Evolutionary conservation across 2,113 vertebrate species (phyloP).

Genomic region (Eubucco bourcierii): DNA sequence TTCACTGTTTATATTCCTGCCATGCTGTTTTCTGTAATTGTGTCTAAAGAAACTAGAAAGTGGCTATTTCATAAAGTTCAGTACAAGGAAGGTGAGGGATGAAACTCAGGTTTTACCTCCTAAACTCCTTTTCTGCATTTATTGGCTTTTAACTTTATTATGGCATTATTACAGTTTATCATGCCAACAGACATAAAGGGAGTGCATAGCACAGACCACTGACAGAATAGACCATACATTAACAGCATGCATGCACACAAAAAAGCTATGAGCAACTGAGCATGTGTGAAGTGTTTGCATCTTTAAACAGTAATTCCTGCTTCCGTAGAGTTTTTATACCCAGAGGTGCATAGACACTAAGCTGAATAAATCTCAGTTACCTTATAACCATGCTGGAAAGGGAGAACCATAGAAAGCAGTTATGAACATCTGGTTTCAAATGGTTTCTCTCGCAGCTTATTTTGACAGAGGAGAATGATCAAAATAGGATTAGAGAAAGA

Average conservation of each 20-base stretch:
- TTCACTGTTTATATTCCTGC: background rate
- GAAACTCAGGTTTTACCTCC: background rate
- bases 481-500: background rate
- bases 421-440: background rate
- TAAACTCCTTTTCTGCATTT: constrained; percentile 5
- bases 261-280: constrained; percentile 16
- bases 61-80: background rate
- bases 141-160: constrained; percentile 52
- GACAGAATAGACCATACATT: constrained; percentile 37
- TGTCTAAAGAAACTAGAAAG: background rate
- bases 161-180: constrained; percentile 43
- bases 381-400: background rate
- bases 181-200: background rate
- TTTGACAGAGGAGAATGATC: background rate
- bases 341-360: background rate
- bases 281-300: background rate
- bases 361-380: background rate
- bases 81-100: background rate
- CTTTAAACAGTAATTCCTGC: background rate
- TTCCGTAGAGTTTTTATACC: background rate
- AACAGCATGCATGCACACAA: constrained; percentile 7
- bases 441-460: background rate
- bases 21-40: background rate
- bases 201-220: constrained; percentile 44
- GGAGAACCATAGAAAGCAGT: background rate